Evolutionary conservation across 2,113 vertebrate genomes (phyloP), one percentile per base, ranked within the genome.

Genomic region (Brachyhypopomus occidentalis): DNA sequence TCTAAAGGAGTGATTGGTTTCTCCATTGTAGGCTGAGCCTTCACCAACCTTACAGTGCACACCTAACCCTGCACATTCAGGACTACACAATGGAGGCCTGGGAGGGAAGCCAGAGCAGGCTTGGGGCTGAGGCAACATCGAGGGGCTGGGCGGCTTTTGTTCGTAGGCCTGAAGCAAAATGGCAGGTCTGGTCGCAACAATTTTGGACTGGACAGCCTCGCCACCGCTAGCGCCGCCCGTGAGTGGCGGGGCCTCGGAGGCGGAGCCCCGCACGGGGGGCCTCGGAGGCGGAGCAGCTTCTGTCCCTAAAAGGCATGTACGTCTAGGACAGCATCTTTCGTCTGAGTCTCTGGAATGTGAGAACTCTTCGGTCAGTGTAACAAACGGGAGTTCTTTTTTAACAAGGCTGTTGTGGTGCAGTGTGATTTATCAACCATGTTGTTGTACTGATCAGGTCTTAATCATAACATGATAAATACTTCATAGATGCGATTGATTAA

Each of bases 1-100:
- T 88, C 79, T 77, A 71, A 70, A 79, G 60, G 34, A 87, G 74
- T 82, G 87, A 89, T 90, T 90, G 88, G 85, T 60, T 89, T 88
- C 83, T 84, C 83, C 66, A 81, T 89, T 90, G 87, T 88, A 81
- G 78, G 48, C 27, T 0, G 63, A 67, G 38, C 60, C 69, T 80
- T 73, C 59, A 34, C 71, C 67, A 70, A 82, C 72, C 58, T 71
- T 69, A 82, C 59, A 77, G 60, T 81, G 63, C 78, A 64, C 75
- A 78, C 73, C 73, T 83, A 60, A 77, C 62, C 70, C 16, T 5
- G 34, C 73, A 60, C 86, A 85, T 38, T 72, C 84, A 75, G 16
- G 55, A 72, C 75, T 72, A 77, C 79, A 85, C 84, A 83, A 86
- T 88, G 78, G 78, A 85, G 72, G 66, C 75, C 81, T 74, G 85